phyloP scores from a whole-genome alignment of 2,113 vertebrate genomes.

The Poeciliopsis prolifica region DNA sequence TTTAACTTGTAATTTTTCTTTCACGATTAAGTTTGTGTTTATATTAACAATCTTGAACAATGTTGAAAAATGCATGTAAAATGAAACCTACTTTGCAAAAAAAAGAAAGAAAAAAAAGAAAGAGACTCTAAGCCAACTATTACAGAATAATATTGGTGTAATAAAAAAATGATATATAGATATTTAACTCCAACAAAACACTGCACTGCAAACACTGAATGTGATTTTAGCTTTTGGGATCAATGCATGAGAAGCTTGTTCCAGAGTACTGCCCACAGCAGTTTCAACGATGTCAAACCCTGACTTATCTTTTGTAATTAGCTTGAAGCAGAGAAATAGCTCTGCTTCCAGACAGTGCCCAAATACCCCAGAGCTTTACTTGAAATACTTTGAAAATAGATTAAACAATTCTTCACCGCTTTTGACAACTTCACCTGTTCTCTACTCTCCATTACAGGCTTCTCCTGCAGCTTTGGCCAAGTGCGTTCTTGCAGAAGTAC shows the following conservation, averaged over 20 bases:
- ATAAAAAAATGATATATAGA: background rate
- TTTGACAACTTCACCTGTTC: conserved; percentile 23
- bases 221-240: background rate
- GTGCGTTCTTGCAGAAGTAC: conserved; percentile 93
- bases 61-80: background rate
- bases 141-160: background rate
- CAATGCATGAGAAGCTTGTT: background rate
- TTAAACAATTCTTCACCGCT: conserved; percentile 22
- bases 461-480: conserved; percentile 91
- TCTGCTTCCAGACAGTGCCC: background rate
- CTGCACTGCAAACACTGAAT: background rate
- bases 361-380: background rate
- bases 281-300: conserved; percentile 13
- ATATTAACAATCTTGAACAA: background rate
- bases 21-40: background rate
- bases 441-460: conserved; percentile 78
- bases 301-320: conserved; percentile 22
- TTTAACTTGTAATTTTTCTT: background rate
- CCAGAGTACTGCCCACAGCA: background rate
- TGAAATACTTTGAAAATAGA: conserved; percentile 8
- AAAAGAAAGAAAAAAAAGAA: background rate
- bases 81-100: background rate
- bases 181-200: background rate
- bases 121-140: background rate
- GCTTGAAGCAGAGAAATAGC: conserved; percentile 1